Conservation (phyloP, 2,888 invertebrate species). For the Drosophila prostipennis region DNA sequence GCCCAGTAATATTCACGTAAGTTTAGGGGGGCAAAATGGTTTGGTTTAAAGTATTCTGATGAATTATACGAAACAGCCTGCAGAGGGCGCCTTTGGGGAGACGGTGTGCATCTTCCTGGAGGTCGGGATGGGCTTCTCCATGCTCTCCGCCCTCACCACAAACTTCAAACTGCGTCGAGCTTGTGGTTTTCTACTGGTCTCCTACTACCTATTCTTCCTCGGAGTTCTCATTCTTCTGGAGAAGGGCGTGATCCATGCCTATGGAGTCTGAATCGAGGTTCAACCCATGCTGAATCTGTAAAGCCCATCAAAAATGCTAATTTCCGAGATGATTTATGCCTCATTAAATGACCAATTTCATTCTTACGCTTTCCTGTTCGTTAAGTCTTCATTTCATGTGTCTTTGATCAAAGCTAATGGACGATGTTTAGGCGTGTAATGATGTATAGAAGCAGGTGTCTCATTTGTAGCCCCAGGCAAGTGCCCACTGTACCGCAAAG, state of each 20-base stretch:
- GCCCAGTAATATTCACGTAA: neutral
- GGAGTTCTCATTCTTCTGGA: slow-evolving; percentile 13
- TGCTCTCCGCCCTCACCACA: slow-evolving; percentile 61
- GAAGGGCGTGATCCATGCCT: neutral
- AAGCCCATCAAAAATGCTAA: slow-evolving; percentile 22
- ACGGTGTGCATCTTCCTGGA: slow-evolving; percentile 65
- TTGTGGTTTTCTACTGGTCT: slow-evolving; percentile 16
- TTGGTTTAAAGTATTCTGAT: neutral
- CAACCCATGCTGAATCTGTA: neutral
- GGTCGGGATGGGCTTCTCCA: slow-evolving; percentile 40
- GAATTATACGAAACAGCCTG: slow-evolving; percentile 27
- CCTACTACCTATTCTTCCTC: slow-evolving; percentile 19
- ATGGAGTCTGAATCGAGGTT: slow-evolving; percentile 9
- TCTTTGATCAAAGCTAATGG: slow-evolving; percentile 27
- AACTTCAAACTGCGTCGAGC: slow-evolving; percentile 56
- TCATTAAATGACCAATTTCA: slow-evolving; percentile 30
- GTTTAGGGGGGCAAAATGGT: neutral
- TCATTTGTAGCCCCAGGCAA: slow-evolving; percentile 12
- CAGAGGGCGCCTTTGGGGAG: slow-evolving; percentile 65
- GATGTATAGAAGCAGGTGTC: slow-evolving; percentile 26
- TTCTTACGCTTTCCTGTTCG: slow-evolving; percentile 18
- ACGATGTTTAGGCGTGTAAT: slow-evolving; percentile 21
- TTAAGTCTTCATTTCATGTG: slow-evolving; percentile 29
- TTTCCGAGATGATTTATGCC: slow-evolving; percentile 27
- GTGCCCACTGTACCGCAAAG: slow-evolving; percentile 30